phyloP scores from a whole-genome alignment of 2,113 vertebrate genomes.

The Neomonachus schauinslandi region DNA sequence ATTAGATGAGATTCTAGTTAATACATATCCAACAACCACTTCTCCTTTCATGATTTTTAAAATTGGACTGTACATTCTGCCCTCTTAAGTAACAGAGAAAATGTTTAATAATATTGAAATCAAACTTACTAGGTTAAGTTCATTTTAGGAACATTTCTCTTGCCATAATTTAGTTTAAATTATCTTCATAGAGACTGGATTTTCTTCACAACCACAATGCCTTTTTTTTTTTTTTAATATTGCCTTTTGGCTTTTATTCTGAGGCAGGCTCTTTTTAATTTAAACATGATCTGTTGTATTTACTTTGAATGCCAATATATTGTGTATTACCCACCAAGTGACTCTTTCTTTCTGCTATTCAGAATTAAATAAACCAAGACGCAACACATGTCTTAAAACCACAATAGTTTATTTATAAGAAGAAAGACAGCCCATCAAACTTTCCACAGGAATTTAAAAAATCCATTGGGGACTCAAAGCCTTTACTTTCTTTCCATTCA shows the following conservation, averaged over 20 bases:
- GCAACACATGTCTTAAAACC: conserved; percentile 86
- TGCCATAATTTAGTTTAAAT: conserved; percentile 63
- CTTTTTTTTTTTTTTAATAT: conserved; percentile 27
- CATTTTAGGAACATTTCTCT: conserved; percentile 39
- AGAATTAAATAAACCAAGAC: conserved; percentile 88
- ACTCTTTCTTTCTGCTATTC: conserved; percentile 82
- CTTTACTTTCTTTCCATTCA: conserved; percentile 92
- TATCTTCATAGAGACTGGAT: conserved; percentile 53
- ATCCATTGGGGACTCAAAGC: conserved; percentile 87
- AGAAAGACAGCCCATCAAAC: conserved; percentile 87
- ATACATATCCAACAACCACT: background rate
- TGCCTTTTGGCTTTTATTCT: conserved; percentile 68
- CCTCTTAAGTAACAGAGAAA: background rate
- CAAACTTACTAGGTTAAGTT: conserved; percentile 9
- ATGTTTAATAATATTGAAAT: conserved; percentile 46
- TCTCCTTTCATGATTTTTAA: background rate
- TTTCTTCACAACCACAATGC: conserved; percentile 59
- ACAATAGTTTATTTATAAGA: conserved; percentile 88
- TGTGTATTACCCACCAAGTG: conserved; percentile 72
- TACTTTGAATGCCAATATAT: conserved; percentile 79
- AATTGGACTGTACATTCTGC: background rate
- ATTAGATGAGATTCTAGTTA: background rate
- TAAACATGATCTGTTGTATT: conserved; percentile 75
- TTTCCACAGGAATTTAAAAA: conserved; percentile 91
- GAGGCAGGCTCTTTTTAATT: conserved; percentile 62